Percentiles rank a stretch among this genome's conserved stretches.
These are phyloP conservation scores for Conus canariensis DNA, from an alignment of 2,888 invertebrate species.

Conservation along the genomic window DNA sequence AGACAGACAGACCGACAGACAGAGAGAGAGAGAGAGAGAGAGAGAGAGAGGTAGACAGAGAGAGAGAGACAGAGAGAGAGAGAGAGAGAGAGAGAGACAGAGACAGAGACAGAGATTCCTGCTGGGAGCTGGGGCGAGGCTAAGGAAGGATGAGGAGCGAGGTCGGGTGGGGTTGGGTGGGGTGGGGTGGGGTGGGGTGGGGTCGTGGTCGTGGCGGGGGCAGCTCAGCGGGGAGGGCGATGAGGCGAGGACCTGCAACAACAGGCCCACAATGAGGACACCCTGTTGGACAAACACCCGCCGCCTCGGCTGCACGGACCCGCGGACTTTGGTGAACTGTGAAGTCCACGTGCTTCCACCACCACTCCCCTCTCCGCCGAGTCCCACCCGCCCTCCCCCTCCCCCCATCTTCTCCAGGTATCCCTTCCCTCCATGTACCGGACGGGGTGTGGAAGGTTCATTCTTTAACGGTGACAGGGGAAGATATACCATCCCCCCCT, in stretches of 20 bases:
- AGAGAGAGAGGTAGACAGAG: not conserved
- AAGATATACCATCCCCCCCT: no score
- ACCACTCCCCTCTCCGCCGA: not conserved
- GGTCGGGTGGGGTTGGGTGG: not conserved
- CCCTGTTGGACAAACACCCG: not conserved
- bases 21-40: not conserved
- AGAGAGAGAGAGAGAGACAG: not conserved
- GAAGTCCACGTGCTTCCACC: not conserved
- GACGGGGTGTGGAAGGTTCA: no score
- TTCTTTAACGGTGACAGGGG: no score
- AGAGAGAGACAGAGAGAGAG: not conserved
- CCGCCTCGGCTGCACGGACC: not conserved
- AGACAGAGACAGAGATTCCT: not conserved
- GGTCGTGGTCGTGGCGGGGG: not conserved
- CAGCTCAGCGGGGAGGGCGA: not conserved
- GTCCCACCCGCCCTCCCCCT: no score
- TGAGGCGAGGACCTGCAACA: not conserved
- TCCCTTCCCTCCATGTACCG: no score
- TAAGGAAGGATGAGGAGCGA: not conserved
- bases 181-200: not conserved
- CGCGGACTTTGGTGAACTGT: no score
- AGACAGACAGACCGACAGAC: not conserved
- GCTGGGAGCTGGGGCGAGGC: conserved; percentile 1
- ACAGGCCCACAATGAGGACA: not conserved
- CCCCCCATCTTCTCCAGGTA: no score